Evolutionary conservation across 1,140 invertebrate species (phyloP).

Genomic region (Dufourea novaeangliae): DNA sequence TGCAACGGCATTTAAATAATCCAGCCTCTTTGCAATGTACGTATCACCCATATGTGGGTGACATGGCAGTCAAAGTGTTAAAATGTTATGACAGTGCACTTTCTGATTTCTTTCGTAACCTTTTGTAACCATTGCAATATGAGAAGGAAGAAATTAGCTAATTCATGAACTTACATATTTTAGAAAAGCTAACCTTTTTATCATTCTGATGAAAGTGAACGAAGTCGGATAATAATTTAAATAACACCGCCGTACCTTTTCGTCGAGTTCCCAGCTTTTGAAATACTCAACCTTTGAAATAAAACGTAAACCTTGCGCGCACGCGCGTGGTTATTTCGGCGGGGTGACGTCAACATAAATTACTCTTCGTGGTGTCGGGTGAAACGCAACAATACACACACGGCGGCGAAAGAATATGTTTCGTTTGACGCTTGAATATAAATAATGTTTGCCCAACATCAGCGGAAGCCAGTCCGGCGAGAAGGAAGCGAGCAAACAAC

Average conservation of each 20-base stretch:
- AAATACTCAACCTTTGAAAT: not conserved
- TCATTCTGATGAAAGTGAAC: too few species aligned
- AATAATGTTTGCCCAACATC: conserved; percentile 18
- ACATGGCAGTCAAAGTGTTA: too few species aligned
- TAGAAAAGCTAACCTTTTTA: too few species aligned
- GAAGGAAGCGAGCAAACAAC: not conserved
- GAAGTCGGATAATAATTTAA: too few species aligned
- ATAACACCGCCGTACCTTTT: not conserved
- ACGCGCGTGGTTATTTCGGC: not conserved
- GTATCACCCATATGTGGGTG: too few species aligned
- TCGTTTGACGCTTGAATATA: conserved; percentile 33
- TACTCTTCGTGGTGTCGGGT: not conserved
- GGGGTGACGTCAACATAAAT: conserved; percentile 15
- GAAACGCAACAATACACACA: conserved; percentile 4
- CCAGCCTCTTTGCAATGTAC: too few species aligned
- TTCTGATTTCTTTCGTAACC: too few species aligned
- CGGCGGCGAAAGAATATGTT: not conserved
- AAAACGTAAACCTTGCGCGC: not conserved
- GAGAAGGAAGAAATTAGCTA: too few species aligned
- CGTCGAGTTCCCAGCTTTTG: not conserved
- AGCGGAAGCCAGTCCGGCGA: not conserved
- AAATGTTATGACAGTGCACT: too few species aligned
- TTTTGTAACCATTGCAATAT: too few species aligned
- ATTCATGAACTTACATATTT: too few species aligned
- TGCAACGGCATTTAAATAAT: too few species aligned